phyloP scores from a whole-genome alignment of 1,140 invertebrate species.

The Pissodes strobi region DNA sequence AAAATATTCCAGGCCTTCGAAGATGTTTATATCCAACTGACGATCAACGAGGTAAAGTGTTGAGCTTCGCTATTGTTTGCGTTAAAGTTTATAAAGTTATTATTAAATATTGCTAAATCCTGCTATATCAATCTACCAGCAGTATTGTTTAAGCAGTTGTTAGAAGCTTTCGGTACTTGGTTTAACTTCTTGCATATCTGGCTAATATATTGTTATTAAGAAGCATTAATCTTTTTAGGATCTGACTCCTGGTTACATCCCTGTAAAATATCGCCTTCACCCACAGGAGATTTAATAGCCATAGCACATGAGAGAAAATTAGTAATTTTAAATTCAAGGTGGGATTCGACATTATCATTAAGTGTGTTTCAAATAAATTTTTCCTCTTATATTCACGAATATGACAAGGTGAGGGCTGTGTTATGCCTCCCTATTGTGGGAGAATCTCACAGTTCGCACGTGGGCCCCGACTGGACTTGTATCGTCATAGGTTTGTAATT shows the following conservation, averaged over 20 bases:
- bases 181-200: too few relatives aligned
- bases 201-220: slow-evolving; percentile 2
- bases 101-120: too few relatives aligned
- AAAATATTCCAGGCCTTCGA: slow-evolving; percentile 64
- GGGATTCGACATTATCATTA: slow-evolving; percentile 58
- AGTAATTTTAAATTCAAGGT: slow-evolving; percentile 69
- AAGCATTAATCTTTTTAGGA: slow-evolving; percentile 57
- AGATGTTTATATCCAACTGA: slow-evolving; percentile 62
- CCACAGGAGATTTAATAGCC: slow-evolving; percentile 72
- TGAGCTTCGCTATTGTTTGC: too few relatives aligned
- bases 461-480: slow-evolving; percentile 91
- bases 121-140: too few relatives aligned
- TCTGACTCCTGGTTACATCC: slow-evolving; percentile 71
- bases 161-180: too few relatives aligned
- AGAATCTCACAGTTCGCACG: slow-evolving; percentile 55
- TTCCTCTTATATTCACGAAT: slow-evolving; percentile 62
- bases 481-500: slow-evolving; percentile 64
- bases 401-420: slow-evolving; percentile 58
- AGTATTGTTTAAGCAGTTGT: too few relatives aligned
- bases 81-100: too few relatives aligned
- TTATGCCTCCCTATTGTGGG: slow-evolving; percentile 60
- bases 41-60: slow-evolving; percentile 57
- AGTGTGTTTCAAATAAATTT: slow-evolving; percentile 59
- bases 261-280: slow-evolving; percentile 72
- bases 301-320: slow-evolving; percentile 69